Base-by-base conservation (phyloP, 2,113 vertebrate species). In the Cavia porcellus region DNA sequence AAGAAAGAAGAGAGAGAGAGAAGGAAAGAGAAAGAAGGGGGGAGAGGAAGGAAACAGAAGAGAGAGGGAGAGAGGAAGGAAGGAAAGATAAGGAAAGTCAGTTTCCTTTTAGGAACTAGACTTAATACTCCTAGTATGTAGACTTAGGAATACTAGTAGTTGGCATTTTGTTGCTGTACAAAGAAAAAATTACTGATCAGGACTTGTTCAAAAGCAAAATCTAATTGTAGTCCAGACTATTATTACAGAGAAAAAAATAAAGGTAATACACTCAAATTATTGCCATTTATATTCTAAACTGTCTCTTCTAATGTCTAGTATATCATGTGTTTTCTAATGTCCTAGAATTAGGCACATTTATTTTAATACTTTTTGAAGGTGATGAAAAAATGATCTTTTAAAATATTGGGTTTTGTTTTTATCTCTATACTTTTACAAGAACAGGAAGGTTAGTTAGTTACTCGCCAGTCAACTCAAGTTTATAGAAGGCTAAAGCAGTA, bases 401-500 rank as follows among this genome's bases (percentile, higher is more conserved):
- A 74, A 90, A 66, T 66, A 38, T 13, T 32, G 55, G 10, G 10
- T 77, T 94, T 95, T 42, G 80, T 82, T 66, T 95, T 45, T 32
- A 74, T 87, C 62, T 87, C 35, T 61, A 13, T 74, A 83, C 81
- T 75, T 88, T 68, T 75, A 68, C n/a, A 47, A 19, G 42, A 55
- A 62, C 12, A 47, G 90, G 66, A 83, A 72, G 11, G 24, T 81
- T 38, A 38, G 38, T 38, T 38, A 45, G 66, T 24, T 77, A 87
- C 83, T 75, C 90, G 45, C 12, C 77, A 86, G 35, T 84, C 45
- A 85, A 61, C 89, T 35, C 20, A 52, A 81, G 42, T 92, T 92
- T 42, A 28, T 91, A 50, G 75, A 72, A 92, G 66, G 15, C 57
- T 95, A 95, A 95, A 96, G 42, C 25, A 92, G 22, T 72, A 97